Percentiles rank a stretch among this genome's conserved stretches.
These are phyloP conservation scores for Oceanodroma leucorhoa DNA, from an alignment of 2,797 vertebrate species.

Conservation along the genomic window DNA sequence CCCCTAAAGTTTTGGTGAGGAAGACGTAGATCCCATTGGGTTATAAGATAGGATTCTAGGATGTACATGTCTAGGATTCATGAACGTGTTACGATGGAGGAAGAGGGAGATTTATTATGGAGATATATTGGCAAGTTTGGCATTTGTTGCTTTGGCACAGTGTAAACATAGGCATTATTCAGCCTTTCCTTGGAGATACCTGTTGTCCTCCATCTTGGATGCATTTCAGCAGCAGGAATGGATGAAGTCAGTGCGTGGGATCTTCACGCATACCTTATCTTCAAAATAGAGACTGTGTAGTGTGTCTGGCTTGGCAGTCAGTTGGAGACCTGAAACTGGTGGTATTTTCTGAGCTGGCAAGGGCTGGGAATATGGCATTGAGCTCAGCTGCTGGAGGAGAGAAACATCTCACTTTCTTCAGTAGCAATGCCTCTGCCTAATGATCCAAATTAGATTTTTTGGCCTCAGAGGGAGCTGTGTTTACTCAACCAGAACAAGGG, in stretches of 20 bases:
- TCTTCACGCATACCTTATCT: neutral
- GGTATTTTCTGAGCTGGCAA: neutral
- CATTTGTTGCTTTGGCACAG: neutral
- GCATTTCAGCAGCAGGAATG: neutral
- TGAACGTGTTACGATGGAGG: accelerated
- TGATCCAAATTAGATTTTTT: neutral
- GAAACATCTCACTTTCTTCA: neutral
- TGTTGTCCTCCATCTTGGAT: neutral
- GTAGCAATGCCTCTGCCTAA: neutral
- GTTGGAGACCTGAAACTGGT: neutral
- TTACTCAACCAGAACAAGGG: neutral
- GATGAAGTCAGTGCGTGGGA: neutral
- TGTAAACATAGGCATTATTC: neutral
- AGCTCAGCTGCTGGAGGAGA: neutral
- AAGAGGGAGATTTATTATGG: neutral
- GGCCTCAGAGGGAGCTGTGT: neutral
- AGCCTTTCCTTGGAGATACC: neutral
- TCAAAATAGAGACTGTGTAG: neutral
- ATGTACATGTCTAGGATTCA: neutral
- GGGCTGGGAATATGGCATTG: neutral
- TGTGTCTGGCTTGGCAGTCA: neutral
- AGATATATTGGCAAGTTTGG: neutral
- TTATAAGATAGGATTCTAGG: neutral
- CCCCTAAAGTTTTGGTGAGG: neutral
- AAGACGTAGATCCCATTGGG: neutral